Evolutionary conservation across 2,888 invertebrate species (phyloP).

Genomic region (Schizaphis graminum): DNA sequence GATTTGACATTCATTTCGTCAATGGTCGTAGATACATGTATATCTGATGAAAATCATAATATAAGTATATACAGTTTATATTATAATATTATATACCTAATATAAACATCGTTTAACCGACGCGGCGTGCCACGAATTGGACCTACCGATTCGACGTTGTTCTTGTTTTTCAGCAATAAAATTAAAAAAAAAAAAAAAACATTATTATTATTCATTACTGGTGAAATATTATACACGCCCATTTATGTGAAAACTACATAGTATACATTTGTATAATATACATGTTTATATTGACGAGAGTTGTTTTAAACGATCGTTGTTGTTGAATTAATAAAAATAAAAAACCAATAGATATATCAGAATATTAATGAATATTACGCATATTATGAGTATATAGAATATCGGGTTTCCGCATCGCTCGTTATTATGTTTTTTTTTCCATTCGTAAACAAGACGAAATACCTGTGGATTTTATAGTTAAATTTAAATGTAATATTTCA

Average conservation of each 20-base stretch:
- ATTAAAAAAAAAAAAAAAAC: not conserved
- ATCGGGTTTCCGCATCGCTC: slow-evolving; percentile 9
- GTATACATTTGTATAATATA: not conserved
- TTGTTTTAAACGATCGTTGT: not conserved
- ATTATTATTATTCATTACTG: not conserved
- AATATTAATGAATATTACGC: slow-evolving; percentile 8
- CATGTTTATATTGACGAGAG: not conserved
- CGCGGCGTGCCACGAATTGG: not conserved
- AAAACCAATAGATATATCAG: slow-evolving; percentile 40
- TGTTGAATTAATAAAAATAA: slow-evolving; percentile 42
- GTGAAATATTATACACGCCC: slow-evolving; percentile 37
- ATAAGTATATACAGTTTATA: not conserved
- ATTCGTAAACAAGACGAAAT: not conserved
- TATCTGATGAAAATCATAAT: slow-evolving; percentile 10
- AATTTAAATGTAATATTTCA: not conserved
- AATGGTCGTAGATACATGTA: not conserved
- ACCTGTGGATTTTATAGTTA: not conserved
- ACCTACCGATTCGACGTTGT: slow-evolving; percentile 9
- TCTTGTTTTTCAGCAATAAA: not conserved
- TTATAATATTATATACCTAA: slow-evolving; percentile 1
- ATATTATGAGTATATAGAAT: not conserved
- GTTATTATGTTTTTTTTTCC: not conserved
- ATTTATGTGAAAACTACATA: not conserved
- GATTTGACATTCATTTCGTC: not conserved
- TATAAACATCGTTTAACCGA: not conserved